Conservation (phyloP, 64 coral and sea anemone genomes). For the Pocillopora damicornis region DNA sequence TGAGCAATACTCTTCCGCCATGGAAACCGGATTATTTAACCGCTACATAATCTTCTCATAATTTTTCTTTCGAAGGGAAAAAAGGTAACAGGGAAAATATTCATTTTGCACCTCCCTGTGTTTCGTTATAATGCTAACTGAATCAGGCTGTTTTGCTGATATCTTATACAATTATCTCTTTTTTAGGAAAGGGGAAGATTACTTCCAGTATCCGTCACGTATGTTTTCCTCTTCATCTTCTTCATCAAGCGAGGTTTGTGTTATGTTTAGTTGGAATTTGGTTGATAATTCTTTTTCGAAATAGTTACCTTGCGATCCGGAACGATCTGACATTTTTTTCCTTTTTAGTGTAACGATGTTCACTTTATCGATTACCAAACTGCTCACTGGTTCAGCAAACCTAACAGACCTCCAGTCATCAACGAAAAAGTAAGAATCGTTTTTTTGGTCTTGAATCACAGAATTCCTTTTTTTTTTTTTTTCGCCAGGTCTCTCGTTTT, state of each 20-base stretch:
- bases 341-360: conserved; percentile 35
- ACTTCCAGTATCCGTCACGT: conserved; percentile 69
- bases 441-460: background rate
- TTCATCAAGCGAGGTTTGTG: conserved; percentile 19
- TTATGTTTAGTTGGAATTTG: background rate
- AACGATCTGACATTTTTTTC: background rate
- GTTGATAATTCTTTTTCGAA: background rate
- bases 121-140: no score
- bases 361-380: conserved; percentile 67
- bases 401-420: conserved; percentile 22
- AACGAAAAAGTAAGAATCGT: conserved; percentile 35
- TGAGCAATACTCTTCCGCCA: no score
- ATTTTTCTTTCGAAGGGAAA: no score
- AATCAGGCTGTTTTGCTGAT: no score
- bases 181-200: conserved; percentile 49
- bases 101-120: no score
- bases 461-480: no score
- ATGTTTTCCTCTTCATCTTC: conserved; percentile 18
- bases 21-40: no score
- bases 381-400: conserved; percentile 67
- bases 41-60: no score
- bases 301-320: background rate
- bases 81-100: no score
- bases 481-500: no score
- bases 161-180: background rate